Evolutionary conservation across 2,888 invertebrate genomes (phyloP).

Genomic region (Orthosia cruda): DNA sequence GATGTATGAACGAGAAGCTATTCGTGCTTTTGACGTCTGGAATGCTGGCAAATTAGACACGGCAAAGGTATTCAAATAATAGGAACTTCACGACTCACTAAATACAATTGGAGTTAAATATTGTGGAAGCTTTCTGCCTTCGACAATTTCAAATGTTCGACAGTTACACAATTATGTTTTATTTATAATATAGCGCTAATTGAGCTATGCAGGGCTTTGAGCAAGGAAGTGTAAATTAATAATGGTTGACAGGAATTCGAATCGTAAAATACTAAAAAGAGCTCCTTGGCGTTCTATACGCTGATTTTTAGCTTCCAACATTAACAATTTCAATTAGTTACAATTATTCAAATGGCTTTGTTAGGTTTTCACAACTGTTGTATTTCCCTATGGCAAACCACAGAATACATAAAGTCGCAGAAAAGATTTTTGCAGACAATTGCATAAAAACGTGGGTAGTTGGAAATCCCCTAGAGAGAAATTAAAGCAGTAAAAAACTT

Average conservation of each 20-base stretch:
- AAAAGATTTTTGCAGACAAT: not conserved
- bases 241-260: not conserved
- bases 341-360: not conserved
- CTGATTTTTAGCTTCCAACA: not conserved
- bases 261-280: not conserved
- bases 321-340: not conserved
- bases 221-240: constrained; percentile 13
- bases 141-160: constrained; percentile 15
- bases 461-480: not conserved
- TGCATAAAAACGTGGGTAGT: not conserved
- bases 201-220: constrained; percentile 11
- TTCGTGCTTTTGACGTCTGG: constrained; percentile 27
- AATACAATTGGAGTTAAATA: constrained; percentile 9
- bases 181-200: constrained; percentile 12
- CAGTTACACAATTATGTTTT: constrained; percentile 11
- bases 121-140: constrained; percentile 11
- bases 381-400: not conserved
- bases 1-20: constrained; percentile 20
- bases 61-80: constrained; percentile 17
- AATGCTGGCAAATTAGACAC: constrained; percentile 23
- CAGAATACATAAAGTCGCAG: not conserved
- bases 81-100: constrained; percentile 2
- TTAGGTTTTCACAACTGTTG: not conserved
- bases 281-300: not conserved
- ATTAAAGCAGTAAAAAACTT: not conserved